These are phyloP conservation scores for Pteria penguin DNA, from an alignment of 2,888 invertebrate species.

Conservation along the genomic window DNA sequence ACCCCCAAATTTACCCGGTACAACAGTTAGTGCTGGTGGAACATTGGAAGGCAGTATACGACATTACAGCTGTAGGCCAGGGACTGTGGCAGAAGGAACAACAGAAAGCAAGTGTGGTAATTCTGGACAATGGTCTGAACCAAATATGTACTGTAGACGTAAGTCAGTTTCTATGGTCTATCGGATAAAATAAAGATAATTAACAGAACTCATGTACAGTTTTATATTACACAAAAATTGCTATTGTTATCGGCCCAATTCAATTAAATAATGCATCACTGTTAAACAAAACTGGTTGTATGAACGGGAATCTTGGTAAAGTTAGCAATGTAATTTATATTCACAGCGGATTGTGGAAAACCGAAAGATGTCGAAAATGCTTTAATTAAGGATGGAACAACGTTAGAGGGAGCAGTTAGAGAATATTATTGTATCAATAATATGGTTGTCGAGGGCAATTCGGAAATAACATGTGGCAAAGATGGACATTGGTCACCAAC, in stretches of 20 bases:
- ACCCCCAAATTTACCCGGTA: not conserved
- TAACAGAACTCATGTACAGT: no score
- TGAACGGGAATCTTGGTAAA: no score
- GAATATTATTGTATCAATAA: not conserved
- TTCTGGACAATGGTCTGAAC: conserved; percentile 11
- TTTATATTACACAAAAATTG: no score
- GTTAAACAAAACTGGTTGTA: not conserved
- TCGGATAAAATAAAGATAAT: no score
- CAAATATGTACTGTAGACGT: conserved; percentile 13
- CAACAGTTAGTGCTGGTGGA: not conserved
- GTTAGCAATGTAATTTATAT: no score
- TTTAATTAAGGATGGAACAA: not conserved
- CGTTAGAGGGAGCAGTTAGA: conserved; percentile 7
- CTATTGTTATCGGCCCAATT: no score
- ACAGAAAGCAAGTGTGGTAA: not conserved
- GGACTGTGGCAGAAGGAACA: conserved; percentile 4
- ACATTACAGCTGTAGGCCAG: not conserved
- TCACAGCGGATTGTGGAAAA: conserved; percentile 10
- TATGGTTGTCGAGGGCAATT: conserved; percentile 5
- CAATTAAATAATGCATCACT: no score
- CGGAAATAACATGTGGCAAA: not conserved
- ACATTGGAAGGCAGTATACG: not conserved
- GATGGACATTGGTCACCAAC: conserved; percentile 20
- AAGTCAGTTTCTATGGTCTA: no score
- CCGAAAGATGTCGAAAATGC: conserved; percentile 7